phyloP scores from a whole-genome alignment of 35 echinoderm and acorn worm species.

The Apostichopus japonicus region DNA sequence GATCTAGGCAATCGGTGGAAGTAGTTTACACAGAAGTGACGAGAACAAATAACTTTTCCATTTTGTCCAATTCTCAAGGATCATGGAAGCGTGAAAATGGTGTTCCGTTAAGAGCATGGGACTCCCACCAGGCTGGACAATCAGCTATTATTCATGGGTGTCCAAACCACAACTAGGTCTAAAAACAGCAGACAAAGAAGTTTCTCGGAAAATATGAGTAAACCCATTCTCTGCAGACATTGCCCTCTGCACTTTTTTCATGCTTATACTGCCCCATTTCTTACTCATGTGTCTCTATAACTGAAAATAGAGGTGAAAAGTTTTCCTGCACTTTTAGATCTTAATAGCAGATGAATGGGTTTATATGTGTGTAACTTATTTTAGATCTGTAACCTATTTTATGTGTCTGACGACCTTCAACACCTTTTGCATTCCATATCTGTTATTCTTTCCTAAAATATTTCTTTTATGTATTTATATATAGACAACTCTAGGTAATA shows the following conservation, averaged over 20 bases:
- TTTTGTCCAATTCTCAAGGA: not conserved
- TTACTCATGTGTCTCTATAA: not conserved
- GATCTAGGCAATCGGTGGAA: not conserved
- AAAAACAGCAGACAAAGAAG: slow-evolving; percentile 47
- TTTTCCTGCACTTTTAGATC: slow-evolving; percentile 14
- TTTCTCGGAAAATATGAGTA: slow-evolving; percentile 30
- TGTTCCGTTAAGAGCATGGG: slow-evolving; percentile 8
- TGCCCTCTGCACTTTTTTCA: slow-evolving; percentile 35
- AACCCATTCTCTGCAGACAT: slow-evolving; percentile 42
- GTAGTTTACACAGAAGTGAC: slow-evolving; percentile 13
- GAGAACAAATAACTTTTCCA: not conserved
- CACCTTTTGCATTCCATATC: too few relatives aligned
- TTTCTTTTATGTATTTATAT: too few relatives aligned
- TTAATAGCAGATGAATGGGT: not conserved
- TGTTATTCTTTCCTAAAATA: too few relatives aligned
- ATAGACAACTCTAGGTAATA: too few relatives aligned
- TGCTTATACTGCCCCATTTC: not conserved
- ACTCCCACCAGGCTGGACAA: slow-evolving; percentile 23
- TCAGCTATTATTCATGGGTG: slow-evolving; percentile 39
- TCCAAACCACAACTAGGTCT: slow-evolving; percentile 51
- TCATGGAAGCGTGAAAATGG: slow-evolving; percentile 18
- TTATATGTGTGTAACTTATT: not conserved
- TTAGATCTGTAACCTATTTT: not conserved
- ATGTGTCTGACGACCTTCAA: too few relatives aligned
- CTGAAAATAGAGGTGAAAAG: not conserved